Evolutionary conservation across 2,888 invertebrate species (phyloP).

Genomic region (Mythimna albipuncta): DNA sequence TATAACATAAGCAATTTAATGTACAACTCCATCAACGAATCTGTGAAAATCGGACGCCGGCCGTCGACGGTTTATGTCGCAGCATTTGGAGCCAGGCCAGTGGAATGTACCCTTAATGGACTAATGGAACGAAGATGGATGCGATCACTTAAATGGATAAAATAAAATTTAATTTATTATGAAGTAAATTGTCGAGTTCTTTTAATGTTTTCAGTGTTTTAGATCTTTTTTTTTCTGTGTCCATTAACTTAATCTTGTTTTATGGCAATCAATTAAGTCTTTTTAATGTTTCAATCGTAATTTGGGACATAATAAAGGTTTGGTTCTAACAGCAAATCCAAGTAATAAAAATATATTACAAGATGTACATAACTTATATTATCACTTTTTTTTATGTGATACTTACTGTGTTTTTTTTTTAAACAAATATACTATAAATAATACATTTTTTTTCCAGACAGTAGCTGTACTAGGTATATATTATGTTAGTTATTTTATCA

Average conservation of each 20-base stretch:
- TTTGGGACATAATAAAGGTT: not conserved
- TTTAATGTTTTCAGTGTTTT: constrained; percentile 33
- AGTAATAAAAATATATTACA: not conserved
- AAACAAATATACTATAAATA: no score
- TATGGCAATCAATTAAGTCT: constrained; percentile 13
- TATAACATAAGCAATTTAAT: constrained; percentile 3
- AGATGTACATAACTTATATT: not conserved
- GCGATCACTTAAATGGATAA: constrained; percentile 61
- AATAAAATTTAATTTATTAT: constrained; percentile 60
- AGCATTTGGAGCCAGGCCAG: constrained; percentile 76
- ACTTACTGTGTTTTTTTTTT: no score
- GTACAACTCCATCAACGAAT: constrained; percentile 49
- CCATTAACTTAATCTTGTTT: constrained; percentile 35
- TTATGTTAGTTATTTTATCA: no score
- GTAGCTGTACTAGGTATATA: no score
- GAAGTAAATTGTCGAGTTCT: constrained; percentile 56
- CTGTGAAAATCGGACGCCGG: constrained; percentile 49
- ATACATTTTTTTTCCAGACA: no score
- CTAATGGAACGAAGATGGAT: constrained; percentile 64
- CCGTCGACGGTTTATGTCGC: constrained; percentile 51
- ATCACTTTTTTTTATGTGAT: no score
- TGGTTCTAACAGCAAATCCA: not conserved
- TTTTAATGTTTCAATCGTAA: constrained; percentile 26
- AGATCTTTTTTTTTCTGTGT: constrained; percentile 6
- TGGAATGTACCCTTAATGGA: constrained; percentile 74